Percentiles rank a stretch among this genome's conserved stretches.
These are phyloP conservation scores for Chromis chromis DNA, from an alignment of 2,797 vertebrate species.

Conservation along the genomic window DNA sequence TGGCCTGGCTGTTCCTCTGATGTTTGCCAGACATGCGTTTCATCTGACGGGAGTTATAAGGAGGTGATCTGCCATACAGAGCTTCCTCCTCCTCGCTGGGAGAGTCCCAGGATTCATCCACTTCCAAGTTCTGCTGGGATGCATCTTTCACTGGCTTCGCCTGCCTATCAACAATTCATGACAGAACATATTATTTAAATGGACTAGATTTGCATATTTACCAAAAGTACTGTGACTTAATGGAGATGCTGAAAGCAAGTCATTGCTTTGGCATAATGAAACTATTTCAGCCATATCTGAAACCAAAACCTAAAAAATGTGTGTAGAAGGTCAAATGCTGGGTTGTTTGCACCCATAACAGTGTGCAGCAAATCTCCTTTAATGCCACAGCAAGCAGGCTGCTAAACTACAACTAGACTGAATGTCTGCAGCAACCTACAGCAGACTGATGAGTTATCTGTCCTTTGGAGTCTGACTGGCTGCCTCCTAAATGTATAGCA, in stretches of 20 bases:
- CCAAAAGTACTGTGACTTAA: not conserved
- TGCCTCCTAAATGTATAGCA: slow-evolving; percentile 52
- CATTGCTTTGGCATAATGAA: slow-evolving; percentile 14
- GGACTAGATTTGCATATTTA: slow-evolving; percentile 9
- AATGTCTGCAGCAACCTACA: slow-evolving; percentile 55
- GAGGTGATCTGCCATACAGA: slow-evolving; percentile 91
- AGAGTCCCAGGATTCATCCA: slow-evolving; percentile 91
- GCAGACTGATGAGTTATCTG: slow-evolving; percentile 55
- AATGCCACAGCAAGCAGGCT: slow-evolving; percentile 59
- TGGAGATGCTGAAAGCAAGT: slow-evolving; percentile 12
- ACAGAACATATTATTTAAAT: slow-evolving; percentile 8
- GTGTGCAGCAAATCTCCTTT: slow-evolving; percentile 51
- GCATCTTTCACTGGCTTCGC: slow-evolving; percentile 83
- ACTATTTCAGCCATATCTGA: slow-evolving; percentile 33
- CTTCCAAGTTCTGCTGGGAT: slow-evolving; percentile 82
- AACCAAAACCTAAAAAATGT: slow-evolving; percentile 25
- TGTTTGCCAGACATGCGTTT: slow-evolving; percentile 95
- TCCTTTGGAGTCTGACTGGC: slow-evolving; percentile 58
- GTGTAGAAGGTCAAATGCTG: slow-evolving; percentile 45
- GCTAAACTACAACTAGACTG: slow-evolving; percentile 61
- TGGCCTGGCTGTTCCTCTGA: slow-evolving; percentile 86
- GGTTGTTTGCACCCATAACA: slow-evolving; percentile 63
- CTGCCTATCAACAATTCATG: slow-evolving; percentile 80
- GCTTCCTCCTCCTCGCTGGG: slow-evolving; percentile 87
- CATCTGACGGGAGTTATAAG: slow-evolving; percentile 91